Conservation (phyloP, 2,113 vertebrate genomes). For the Nibea coibor region DNA sequence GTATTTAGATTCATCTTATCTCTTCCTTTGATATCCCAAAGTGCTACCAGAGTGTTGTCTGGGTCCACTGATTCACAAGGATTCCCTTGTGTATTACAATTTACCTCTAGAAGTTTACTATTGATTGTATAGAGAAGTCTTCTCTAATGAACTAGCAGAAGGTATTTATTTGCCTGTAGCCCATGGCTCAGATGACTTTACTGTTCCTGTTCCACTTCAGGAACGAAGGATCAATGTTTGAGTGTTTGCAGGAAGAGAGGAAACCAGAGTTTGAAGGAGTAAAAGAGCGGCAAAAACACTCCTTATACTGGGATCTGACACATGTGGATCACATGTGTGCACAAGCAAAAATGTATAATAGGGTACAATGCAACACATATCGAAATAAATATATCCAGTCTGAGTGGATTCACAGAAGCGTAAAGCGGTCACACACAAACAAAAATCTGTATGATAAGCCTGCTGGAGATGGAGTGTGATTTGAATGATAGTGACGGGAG, state of each 20-base stretch:
- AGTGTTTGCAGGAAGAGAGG: conserved; percentile 49
- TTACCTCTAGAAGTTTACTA: conserved; percentile 38
- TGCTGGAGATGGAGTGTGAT: conserved; percentile 20
- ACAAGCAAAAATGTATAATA: background rate
- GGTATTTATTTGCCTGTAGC: conserved; percentile 34
- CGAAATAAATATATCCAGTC: background rate
- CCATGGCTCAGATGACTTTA: conserved; percentile 33
- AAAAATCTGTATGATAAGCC: conserved; percentile 1
- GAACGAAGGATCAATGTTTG: conserved; percentile 60
- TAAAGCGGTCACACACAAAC: background rate
- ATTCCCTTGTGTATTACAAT: conserved; percentile 16
- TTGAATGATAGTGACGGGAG: conserved; percentile 9
- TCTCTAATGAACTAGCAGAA: conserved; percentile 40
- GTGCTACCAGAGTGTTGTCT: background rate
- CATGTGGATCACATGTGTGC: background rate
- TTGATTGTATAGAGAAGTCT: conserved; percentile 39
- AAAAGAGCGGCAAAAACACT: conserved; percentile 19
- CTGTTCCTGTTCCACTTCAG: conserved; percentile 32
- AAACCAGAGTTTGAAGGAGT: background rate
- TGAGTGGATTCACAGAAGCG: background rate
- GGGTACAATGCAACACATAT: background rate
- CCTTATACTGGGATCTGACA: background rate
- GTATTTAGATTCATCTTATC: background rate
- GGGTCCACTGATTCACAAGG: conserved; percentile 30
- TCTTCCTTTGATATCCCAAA: background rate